These are phyloP conservation scores for Lochmaea crataegi DNA, from an alignment of 2,888 invertebrate species.

Conservation along the genomic window DNA sequence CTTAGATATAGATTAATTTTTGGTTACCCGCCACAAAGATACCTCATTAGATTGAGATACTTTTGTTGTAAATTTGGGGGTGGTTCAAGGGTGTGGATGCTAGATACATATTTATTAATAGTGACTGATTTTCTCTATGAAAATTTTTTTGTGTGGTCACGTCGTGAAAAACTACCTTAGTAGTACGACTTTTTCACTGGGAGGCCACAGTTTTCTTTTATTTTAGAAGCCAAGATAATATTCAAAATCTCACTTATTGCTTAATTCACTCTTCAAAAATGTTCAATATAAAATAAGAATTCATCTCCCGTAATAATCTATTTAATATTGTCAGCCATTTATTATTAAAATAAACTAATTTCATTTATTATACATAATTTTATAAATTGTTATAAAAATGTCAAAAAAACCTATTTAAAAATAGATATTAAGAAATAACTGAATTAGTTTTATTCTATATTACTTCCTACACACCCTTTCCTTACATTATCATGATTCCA, in stretches of 20 bases:
- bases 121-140: too few species aligned
- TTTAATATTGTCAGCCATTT: neutral
- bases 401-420: slow-evolving; percentile 22
- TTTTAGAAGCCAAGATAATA: neutral
- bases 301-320: neutral
- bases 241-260: neutral
- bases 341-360: slow-evolving; percentile 20
- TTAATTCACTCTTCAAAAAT: neutral
- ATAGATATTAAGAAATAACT: slow-evolving; percentile 15
- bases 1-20: slow-evolving; percentile 18
- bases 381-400: slow-evolving; percentile 25
- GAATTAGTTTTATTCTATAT: neutral
- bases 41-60: slow-evolving; percentile 34
- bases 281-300: neutral
- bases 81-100: neutral
- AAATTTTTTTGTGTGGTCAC: slow-evolving; percentile 12
- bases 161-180: too few species aligned
- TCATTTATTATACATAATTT: slow-evolving; percentile 8
- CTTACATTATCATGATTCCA: too few species aligned
- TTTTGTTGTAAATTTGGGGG: slow-evolving; percentile 21
- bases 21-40: slow-evolving; percentile 39
- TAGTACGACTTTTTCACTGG: too few species aligned
- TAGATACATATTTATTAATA: slow-evolving; percentile 32
- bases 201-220: neutral
- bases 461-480: too few species aligned